A percentile compares a stretch with the other conserved stretches of the same genome.
Evolutionary conservation across 2,113 vertebrate species (phyloP).

Genomic region (Thamnaconus septentrionalis): DNA sequence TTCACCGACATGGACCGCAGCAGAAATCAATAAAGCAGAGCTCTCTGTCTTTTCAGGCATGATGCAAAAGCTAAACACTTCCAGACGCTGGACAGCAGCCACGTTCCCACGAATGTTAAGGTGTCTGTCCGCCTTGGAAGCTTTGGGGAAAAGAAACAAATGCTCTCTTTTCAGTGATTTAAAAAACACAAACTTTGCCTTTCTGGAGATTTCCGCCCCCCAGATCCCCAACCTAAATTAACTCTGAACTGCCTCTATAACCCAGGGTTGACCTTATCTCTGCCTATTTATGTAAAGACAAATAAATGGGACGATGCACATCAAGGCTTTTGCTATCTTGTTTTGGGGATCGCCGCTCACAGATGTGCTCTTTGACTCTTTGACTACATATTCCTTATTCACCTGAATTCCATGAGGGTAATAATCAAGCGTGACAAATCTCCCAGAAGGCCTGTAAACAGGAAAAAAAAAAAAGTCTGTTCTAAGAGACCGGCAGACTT

Average conservation of each 20-base stretch:
- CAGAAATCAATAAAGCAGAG: conserved; percentile 81
- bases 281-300: conserved; percentile 13
- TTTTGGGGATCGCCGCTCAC: not conserved
- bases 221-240: conserved; percentile 35
- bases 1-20: conserved; percentile 56
- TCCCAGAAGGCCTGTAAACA: conserved; percentile 2
- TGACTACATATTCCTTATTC: conserved; percentile 5
- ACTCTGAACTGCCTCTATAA: not conserved
- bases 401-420: not conserved
- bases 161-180: conserved; percentile 56
- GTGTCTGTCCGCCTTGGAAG: conserved; percentile 85
- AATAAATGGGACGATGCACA: conserved; percentile 25
- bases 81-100: conserved; percentile 85
- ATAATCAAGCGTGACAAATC: conserved; percentile 15
- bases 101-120: conserved; percentile 90
- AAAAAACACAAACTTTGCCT: conserved; percentile 64
- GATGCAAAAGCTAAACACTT: conserved; percentile 84
- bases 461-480: not conserved
- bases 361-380: not conserved
- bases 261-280: conserved; percentile 18
- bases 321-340: not conserved
- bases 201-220: conserved; percentile 56
- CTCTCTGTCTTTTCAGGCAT: conserved; percentile 59
- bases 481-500: conserved; percentile 12
- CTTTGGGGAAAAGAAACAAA: conserved; percentile 68